Conservation (phyloP, 37 sponge, comb jelly and placozoan genomes). For the Beroe ovata region DNA sequence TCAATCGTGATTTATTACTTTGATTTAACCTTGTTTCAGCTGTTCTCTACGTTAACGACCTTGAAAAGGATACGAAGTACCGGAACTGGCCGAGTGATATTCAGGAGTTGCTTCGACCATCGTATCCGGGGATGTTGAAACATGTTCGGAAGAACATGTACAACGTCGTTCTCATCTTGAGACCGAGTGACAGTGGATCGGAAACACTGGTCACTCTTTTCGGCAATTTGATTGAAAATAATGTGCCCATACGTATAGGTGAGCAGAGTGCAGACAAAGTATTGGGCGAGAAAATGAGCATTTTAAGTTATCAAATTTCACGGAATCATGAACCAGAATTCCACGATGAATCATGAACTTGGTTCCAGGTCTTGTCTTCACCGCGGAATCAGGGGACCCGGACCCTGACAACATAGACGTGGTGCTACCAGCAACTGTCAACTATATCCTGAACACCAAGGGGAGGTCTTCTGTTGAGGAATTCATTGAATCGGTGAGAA, state of each 20-base stretch:
- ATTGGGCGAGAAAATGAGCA: too few species aligned
- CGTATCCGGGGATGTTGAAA: slow-evolving; percentile 85
- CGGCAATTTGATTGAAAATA: slow-evolving; percentile 4
- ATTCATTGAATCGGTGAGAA: too few species aligned
- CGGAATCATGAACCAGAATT: too few species aligned
- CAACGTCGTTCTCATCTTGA: slow-evolving; percentile 71
- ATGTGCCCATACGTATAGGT: slow-evolving; percentile 51
- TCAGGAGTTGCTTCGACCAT: slow-evolving; percentile 75
- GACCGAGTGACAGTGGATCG: background rate
- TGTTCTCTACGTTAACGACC: slow-evolving; percentile 80
- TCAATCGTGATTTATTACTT: background rate
- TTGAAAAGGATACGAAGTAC: slow-evolving; percentile 82
- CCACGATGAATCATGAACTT: too few species aligned
- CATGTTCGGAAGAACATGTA: slow-evolving; percentile 86
- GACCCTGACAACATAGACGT: background rate
- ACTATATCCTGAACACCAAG: slow-evolving; percentile 25
- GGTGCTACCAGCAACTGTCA: background rate
- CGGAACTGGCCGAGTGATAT: slow-evolving; percentile 77
- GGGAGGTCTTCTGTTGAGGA: background rate
- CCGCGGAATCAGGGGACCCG: background rate
- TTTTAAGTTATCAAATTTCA: too few species aligned
- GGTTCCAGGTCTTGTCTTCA: slow-evolving; percentile 20
- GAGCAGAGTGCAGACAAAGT: too few species aligned
- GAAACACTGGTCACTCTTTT: background rate
- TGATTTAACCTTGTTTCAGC: background rate